Base-by-base conservation (phyloP, 2,113 vertebrate species). In the Colius striatus region DNA sequence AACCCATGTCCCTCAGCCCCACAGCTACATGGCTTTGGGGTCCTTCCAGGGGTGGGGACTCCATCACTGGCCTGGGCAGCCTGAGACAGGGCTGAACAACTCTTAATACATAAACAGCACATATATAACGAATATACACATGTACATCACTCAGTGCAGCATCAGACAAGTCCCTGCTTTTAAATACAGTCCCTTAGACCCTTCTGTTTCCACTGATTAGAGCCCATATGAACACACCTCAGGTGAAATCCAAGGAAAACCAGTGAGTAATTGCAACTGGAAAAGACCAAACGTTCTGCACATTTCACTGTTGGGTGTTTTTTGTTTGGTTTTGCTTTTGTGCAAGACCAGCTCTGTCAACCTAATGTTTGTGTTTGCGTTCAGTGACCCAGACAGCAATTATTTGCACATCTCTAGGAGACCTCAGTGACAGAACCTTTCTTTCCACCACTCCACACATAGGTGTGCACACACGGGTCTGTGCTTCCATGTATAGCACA, bases 401-500 rank as follows among this genome's bases (percentile, higher is more conserved):
- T 45, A 57, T 50, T 65, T 36, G 58, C 36, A 13, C 4, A 3
- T 19, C 16, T 66, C 36, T 57, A 2, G 26, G 18, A 58, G 65
- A 45, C n/a, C 51, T 29, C 45, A 10, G 2, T 10, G 58, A 32
- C 5, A 13, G 36, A 45, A 18, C 43, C 16, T 78, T 84, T 45
- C 14, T 16, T 21, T 43, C 21, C 43, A 9, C 72, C 32, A 2
- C 17, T 38, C 54, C 25, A 20, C 18, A 4, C 11, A 3, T 41
- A 29, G 1, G 0, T 7, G 12, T 36, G 25, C 22, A 29, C 36
- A 19, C 25, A 2, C 9, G 11, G 6, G 1, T 32, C 8, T 3
- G 19, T 30, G 14, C 13, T 20, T 55, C 45, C 20, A 1, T 25
- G 12, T 41, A 41, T 10, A 26, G 10, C 70, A 6, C 3, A 0